Evolutionary conservation across 2,797 vertebrate species (phyloP).

Genomic region (Vespertilio murinus): DNA sequence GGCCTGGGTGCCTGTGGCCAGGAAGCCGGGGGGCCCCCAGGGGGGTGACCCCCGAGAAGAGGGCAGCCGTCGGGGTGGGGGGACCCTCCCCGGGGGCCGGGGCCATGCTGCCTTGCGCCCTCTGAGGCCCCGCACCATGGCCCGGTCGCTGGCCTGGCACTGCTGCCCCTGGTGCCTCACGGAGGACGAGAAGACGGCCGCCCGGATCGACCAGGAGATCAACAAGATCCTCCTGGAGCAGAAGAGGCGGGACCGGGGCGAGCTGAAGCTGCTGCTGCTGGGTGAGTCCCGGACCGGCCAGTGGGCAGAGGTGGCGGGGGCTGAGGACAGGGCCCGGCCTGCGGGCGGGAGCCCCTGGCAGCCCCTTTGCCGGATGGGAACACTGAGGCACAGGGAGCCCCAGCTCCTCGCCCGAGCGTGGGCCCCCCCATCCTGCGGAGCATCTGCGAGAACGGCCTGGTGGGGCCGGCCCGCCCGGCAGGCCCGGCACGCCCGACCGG

Average conservation of each 20-base stretch:
- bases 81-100: neutral
- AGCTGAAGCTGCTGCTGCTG: slow-evolving; percentile 93
- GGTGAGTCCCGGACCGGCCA: slow-evolving; percentile 84
- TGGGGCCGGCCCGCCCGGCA: neutral
- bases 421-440: neutral
- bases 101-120: slow-evolving; percentile 28
- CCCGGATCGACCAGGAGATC: slow-evolving; percentile 93
- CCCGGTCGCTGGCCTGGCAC: slow-evolving; percentile 67
- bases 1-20: neutral
- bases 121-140: slow-evolving; percentile 66
- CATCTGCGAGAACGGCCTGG: neutral
- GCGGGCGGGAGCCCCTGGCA: neutral
- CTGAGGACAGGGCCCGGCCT: accelerated
- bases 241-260: slow-evolving; percentile 89
- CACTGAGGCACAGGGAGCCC: neutral
- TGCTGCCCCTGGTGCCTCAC: slow-evolving; percentile 90
- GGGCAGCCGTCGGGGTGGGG: neutral
- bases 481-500: neutral
- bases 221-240: slow-evolving; percentile 91
- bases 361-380: neutral
- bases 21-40: neutral
- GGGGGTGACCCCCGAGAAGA: neutral
- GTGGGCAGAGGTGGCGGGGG: slow-evolving; percentile 71
- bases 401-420: accelerated
- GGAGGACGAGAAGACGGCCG: slow-evolving; percentile 93